Percentiles rank a stretch among this genome's conserved stretches.
Evolutionary conservation across 2,888 invertebrate genomes (phyloP).

Genomic region (Archips xylosteana): DNA sequence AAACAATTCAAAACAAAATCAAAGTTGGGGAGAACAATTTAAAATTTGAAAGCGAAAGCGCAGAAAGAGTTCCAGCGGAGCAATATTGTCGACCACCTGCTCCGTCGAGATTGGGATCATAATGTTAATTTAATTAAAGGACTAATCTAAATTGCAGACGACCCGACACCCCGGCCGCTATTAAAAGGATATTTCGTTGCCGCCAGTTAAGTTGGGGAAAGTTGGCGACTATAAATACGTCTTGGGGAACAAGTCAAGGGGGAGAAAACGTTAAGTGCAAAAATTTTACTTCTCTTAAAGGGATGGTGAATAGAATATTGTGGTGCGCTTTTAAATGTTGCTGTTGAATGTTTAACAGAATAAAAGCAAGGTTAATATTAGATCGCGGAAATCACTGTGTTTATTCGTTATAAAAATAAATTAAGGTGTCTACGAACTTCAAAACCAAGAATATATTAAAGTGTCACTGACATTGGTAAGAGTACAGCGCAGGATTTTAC

Average conservation of each 20-base stretch:
- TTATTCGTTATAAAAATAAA: background rate
- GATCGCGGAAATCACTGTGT: background rate
- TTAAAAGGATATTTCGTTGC: slow-evolving; percentile 84
- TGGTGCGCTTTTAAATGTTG: background rate
- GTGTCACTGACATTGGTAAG: too few species aligned
- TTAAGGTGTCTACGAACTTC: background rate
- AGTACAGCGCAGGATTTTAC: background rate
- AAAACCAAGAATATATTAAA: background rate
- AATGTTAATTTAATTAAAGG: slow-evolving; percentile 86
- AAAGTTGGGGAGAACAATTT: slow-evolving; percentile 55
- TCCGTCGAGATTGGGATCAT: slow-evolving; percentile 82
- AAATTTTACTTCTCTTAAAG: slow-evolving; percentile 52
- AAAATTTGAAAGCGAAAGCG: slow-evolving; percentile 35
- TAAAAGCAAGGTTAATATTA: background rate
- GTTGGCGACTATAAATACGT: slow-evolving; percentile 79
- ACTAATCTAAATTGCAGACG: slow-evolving; percentile 86
- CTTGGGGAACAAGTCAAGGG: slow-evolving; percentile 68
- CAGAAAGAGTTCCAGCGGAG: slow-evolving; percentile 64
- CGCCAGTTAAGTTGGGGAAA: slow-evolving; percentile 77
- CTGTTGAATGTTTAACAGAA: background rate
- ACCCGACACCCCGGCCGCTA: slow-evolving; percentile 81
- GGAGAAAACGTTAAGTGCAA: slow-evolving; percentile 64
- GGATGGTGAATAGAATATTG: slow-evolving; percentile 12
- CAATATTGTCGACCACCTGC: slow-evolving; percentile 82
- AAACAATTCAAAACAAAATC: slow-evolving; percentile 60